Percentiles rank a stretch among this genome's conserved stretches.
Conservation (phyloP, 2,888 invertebrate genomes). For the Sialis lutaria region DNA sequence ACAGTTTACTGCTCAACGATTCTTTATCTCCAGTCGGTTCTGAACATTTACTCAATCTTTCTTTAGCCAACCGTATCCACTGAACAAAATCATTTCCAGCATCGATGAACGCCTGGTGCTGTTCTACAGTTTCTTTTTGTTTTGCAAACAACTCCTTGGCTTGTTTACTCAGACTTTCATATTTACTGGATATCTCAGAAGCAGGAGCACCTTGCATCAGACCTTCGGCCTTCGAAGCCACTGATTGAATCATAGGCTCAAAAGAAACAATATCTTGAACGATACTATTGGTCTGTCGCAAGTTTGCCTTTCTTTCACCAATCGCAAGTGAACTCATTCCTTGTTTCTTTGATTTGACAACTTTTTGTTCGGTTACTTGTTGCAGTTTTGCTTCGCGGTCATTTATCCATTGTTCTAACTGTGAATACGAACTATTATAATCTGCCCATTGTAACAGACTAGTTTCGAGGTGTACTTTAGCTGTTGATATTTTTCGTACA, state of each 20-base stretch:
- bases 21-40: conserved; percentile 88
- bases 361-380: conserved; percentile 74
- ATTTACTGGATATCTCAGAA: conserved; percentile 80
- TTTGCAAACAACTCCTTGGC: conserved; percentile 79
- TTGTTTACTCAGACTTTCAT: conserved; percentile 75
- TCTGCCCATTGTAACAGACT: conserved; percentile 89
- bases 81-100: conserved; percentile 80
- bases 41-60: conserved; percentile 77
- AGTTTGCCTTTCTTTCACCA: conserved; percentile 74
- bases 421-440: conserved; percentile 83
- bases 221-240: conserved; percentile 83
- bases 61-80: conserved; percentile 85
- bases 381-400: conserved; percentile 84
- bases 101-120: conserved; percentile 83
- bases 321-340: conserved; percentile 64
- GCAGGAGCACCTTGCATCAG: conserved; percentile 81
- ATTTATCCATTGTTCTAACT: conserved; percentile 85
- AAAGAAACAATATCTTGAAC: conserved; percentile 94
- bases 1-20: conserved; percentile 68
- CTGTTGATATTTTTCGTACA: conserved; percentile 79
- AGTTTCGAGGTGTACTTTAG: conserved; percentile 81
- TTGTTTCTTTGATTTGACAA: conserved; percentile 55
- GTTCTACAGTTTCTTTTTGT: conserved; percentile 77
- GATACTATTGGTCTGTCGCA: conserved; percentile 82
- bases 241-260: conserved; percentile 93